Conservation (phyloP, 2,797 vertebrate genomes). For the Eulemur mongoz region DNA sequence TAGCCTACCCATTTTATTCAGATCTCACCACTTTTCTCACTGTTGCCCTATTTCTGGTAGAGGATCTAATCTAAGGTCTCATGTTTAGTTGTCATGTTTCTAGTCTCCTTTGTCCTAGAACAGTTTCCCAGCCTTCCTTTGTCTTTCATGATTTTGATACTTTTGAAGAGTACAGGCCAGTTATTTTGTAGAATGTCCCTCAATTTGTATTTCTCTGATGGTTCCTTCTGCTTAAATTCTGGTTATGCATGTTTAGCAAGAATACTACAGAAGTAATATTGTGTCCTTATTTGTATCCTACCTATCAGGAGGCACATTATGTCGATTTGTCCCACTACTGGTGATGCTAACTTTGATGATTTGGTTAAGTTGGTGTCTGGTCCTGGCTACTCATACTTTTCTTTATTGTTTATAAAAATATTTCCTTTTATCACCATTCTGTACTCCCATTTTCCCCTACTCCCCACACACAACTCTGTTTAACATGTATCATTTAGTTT, state of each 20-base stretch:
- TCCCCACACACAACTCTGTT: neutral
- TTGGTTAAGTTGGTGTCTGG: neutral
- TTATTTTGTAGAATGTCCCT: neutral
- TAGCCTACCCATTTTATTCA: neutral
- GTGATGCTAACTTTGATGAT: neutral
- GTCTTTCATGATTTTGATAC: neutral
- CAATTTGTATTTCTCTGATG: neutral
- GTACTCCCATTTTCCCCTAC: neutral
- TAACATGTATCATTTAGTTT: neutral
- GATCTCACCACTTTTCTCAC: neutral
- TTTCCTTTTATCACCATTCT: neutral
- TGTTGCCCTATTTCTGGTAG: neutral
- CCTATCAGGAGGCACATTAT: neutral
- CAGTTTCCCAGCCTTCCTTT: neutral
- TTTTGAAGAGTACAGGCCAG: neutral
- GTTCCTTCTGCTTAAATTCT: neutral
- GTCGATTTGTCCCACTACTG: neutral
- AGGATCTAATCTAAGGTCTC: neutral
- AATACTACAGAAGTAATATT: neutral
- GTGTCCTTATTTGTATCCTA: neutral
- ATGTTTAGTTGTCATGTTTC: neutral
- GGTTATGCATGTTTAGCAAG: neutral
- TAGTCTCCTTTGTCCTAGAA: neutral
- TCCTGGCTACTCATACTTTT: neutral
- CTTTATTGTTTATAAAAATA: neutral